Evolutionary conservation across 2,797 vertebrate species (phyloP).

Genomic region (Poeciliopsis turneri): DNA sequence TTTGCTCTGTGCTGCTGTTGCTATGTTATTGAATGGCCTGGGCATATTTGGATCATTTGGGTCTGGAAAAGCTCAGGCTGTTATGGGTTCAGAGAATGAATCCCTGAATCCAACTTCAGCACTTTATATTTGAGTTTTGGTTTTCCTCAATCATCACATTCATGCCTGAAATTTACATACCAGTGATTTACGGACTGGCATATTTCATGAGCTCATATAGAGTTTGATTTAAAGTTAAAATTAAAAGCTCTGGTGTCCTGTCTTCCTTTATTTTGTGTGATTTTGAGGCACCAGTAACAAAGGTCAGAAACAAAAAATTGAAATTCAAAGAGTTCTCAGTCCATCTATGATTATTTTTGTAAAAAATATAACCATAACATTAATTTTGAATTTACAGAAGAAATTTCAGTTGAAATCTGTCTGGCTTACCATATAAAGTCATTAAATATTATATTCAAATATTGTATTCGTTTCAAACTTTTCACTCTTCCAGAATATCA

Average conservation of each 20-base stretch:
- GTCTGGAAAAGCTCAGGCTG: neutral
- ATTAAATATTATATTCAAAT: neutral
- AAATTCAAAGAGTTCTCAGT: neutral
- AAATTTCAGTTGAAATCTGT: neutral
- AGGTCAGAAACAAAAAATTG: neutral
- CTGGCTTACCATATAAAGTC: neutral
- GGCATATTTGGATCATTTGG: neutral
- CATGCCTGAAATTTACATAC: neutral
- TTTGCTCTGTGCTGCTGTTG: neutral
- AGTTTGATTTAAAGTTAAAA: too few relatives aligned
- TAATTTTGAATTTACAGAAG: neutral
- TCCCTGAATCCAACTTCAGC: neutral
- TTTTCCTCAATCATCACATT: neutral
- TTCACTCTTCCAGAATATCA: neutral
- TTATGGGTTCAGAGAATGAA: neutral
- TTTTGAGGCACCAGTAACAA: neutral
- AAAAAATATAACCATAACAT: neutral
- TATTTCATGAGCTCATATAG: neutral
- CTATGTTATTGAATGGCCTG: neutral
- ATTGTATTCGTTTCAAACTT: neutral
- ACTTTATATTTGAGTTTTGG: neutral
- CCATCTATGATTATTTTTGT: neutral
- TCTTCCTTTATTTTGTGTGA: neutral
- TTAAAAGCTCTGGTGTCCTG: neutral
- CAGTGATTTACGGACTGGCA: neutral